Conservation (phyloP, 2,113 vertebrate genomes). For the Lota lota region DNA sequence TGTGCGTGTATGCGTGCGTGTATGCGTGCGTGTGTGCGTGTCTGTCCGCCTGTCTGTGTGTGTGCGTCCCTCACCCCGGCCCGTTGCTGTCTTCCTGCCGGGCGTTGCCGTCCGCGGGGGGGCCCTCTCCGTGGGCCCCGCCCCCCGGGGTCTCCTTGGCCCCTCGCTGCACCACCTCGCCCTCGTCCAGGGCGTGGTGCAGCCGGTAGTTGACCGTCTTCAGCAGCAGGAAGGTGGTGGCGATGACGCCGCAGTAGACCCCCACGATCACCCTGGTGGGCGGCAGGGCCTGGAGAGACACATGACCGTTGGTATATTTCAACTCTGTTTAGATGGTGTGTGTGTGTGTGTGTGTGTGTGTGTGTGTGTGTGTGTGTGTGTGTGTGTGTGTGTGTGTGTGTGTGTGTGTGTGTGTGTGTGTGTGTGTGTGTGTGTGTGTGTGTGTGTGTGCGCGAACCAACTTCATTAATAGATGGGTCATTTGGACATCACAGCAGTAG, state of each 20-base stretch:
- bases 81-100: slow-evolving; percentile 91
- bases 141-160: slow-evolving; percentile 80
- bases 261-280: slow-evolving; percentile 96
- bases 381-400: too few relatives aligned
- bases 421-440: too few relatives aligned
- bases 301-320: too few relatives aligned
- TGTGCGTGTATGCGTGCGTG: too few relatives aligned
- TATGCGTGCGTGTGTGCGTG: not conserved
- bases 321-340: too few relatives aligned
- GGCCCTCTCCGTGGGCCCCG: slow-evolving; percentile 75
- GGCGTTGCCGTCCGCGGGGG: slow-evolving; percentile 68
- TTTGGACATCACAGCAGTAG: too few relatives aligned
- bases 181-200: slow-evolving; percentile 94
- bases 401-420: too few relatives aligned
- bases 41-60: too few relatives aligned
- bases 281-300: slow-evolving; percentile 83
- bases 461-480: too few relatives aligned
- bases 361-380: too few relatives aligned
- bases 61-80: slow-evolving; percentile 81
- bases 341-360: too few relatives aligned
- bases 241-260: slow-evolving; percentile 95
- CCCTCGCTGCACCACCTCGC: slow-evolving; percentile 89
- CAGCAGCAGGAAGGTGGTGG: slow-evolving; percentile 90
- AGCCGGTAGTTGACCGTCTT: slow-evolving; percentile 96
- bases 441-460: too few relatives aligned